phyloP scores from a whole-genome alignment of 2,113 vertebrate genomes.

The Lota lota region DNA sequence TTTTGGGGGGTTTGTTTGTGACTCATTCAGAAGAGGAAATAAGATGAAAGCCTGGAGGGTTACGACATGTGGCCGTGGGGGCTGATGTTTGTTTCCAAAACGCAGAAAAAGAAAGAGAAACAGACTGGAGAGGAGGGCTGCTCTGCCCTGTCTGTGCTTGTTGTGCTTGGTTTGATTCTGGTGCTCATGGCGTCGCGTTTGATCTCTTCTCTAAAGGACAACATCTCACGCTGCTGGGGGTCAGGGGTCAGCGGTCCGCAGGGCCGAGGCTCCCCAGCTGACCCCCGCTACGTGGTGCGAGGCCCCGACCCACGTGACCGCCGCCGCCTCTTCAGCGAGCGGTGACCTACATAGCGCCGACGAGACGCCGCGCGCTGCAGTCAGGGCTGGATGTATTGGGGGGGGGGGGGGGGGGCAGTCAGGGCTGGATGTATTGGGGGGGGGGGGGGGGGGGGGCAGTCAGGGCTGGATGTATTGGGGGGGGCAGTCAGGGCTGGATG shows the following conservation, averaged over 20 bases:
- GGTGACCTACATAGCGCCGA: constrained; percentile 57
- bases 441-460: no score
- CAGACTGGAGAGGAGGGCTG: constrained; percentile 45
- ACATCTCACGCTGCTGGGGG: constrained; percentile 61
- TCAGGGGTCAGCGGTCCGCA: constrained; percentile 51
- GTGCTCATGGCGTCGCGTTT: constrained; percentile 57
- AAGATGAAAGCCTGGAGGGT: constrained; percentile 59
- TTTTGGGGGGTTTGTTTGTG: constrained; percentile 42
- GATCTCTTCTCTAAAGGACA: constrained; percentile 54
- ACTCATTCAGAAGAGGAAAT: constrained; percentile 63
- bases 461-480: constrained; percentile 24
- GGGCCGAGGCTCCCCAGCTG: constrained; percentile 61
- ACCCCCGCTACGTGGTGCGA: constrained; percentile 59
- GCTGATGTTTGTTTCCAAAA: constrained; percentile 56
- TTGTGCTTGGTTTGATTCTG: constrained; percentile 71
- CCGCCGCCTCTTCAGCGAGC: constrained; percentile 57
- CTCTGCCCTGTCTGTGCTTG: constrained; percentile 56
- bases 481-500: no score
- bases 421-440: no score
- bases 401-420: background rate
- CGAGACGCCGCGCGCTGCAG: constrained; percentile 12
- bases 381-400: constrained; percentile 27
- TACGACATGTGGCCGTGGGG: constrained; percentile 58
- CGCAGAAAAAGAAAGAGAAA: constrained; percentile 29
- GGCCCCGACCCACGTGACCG: constrained; percentile 60